Evolutionary conservation across 2,888 invertebrate genomes (phyloP).

Genomic region (Galerucella pusilla): DNA sequence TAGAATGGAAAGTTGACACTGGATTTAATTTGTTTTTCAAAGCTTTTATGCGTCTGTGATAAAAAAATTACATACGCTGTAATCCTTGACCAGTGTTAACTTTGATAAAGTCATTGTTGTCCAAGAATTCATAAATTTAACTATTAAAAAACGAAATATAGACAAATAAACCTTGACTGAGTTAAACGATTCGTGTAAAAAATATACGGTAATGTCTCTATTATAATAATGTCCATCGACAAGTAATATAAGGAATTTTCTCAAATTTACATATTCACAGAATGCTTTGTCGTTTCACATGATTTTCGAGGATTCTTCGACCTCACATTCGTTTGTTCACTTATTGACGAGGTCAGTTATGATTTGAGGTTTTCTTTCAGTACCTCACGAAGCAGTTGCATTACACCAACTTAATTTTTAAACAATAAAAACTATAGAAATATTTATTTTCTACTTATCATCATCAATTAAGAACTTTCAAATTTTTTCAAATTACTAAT

Average conservation of each 20-base stretch:
- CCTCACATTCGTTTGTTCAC: background rate
- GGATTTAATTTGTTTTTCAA: background rate
- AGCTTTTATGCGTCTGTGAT: background rate
- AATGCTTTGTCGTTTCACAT: background rate
- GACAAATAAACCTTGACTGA: conserved; percentile 20
- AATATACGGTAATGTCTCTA: background rate
- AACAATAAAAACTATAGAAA: no score
- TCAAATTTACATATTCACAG: background rate
- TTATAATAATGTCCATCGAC: background rate
- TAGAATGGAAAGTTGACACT: background rate
- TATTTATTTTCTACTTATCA: no score
- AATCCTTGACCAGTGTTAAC: conserved; percentile 29
- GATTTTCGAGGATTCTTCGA: background rate
- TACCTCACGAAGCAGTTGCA: no score
- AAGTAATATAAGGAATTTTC: background rate
- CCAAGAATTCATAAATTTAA: conserved; percentile 6
- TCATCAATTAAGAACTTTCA: no score
- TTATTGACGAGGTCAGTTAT: no score
- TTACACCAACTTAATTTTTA: no score
- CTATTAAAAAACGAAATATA: background rate
- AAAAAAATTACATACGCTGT: background rate
- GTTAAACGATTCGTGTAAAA: background rate
- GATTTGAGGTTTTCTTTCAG: no score
- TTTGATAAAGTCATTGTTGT: conserved; percentile 11
- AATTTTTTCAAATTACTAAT: no score